Conservation (phyloP, 2,113 vertebrate genomes). For the Meles meles region DNA sequence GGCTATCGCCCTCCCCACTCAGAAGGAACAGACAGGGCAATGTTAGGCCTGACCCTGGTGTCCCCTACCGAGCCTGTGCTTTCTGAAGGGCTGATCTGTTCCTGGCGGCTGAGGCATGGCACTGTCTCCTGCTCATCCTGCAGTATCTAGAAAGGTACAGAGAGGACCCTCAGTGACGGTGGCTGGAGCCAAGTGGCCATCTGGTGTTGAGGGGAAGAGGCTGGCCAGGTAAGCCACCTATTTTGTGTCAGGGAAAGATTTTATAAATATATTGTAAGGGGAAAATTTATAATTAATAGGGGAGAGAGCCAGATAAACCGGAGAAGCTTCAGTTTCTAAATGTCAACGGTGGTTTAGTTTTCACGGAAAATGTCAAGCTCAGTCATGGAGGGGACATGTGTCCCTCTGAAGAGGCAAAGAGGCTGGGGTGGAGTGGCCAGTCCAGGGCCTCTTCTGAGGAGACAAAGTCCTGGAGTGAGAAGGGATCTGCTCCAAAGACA, state of each 20-base stretch:
- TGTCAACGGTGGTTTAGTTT: neutral
- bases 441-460: neutral
- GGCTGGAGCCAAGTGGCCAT: neutral
- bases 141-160: neutral
- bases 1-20: neutral
- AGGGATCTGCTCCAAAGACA: neutral
- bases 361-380: neutral
- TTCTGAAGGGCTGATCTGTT: neutral
- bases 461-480: neutral
- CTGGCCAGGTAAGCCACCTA: rapidly evolving
- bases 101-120: neutral
- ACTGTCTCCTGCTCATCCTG: neutral
- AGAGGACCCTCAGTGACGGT: neutral
- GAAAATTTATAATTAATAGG: neutral
- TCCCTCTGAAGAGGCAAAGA: neutral
- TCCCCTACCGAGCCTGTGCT: neutral
- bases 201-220: neutral
- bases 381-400: neutral
- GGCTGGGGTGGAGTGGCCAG: neutral
- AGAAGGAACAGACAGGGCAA: neutral
- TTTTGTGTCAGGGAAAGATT: neutral
- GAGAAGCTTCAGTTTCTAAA: neutral
- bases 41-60: neutral
- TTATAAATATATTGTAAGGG: neutral
- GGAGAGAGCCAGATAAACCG: neutral